These are phyloP conservation scores for Drosophila tropicalis DNA, from an alignment of 1,140 invertebrate genomes.

Conservation along the genomic window DNA sequence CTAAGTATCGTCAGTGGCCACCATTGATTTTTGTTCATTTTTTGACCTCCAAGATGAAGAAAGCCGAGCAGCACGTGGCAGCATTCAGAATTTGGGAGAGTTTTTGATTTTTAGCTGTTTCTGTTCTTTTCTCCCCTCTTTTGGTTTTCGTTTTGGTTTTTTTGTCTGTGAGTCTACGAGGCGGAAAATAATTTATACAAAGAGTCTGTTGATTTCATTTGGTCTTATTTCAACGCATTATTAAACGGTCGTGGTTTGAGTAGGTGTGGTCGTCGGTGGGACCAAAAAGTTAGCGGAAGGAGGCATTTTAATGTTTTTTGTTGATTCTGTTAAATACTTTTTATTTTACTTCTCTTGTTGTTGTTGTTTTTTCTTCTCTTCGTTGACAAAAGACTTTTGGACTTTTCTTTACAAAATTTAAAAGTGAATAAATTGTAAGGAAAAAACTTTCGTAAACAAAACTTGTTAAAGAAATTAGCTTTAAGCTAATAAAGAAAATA, in stretches of 20 bases:
- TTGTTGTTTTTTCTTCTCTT: conserved; percentile 19
- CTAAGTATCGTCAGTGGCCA: conserved; percentile 58
- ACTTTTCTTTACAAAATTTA: conserved; percentile 3
- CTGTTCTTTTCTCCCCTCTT: conserved; percentile 32
- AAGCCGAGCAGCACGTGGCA: conserved; percentile 22
- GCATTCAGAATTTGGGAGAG: conserved; percentile 55
- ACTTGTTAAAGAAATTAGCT: background rate
- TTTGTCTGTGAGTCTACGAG: conserved; percentile 46
- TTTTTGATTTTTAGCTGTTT: conserved; percentile 66
- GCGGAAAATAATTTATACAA: conserved; percentile 79
- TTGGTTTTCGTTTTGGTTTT: conserved; percentile 25
- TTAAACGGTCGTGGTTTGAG: conserved; percentile 40
- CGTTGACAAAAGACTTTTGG: conserved; percentile 18
- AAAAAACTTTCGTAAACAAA: background rate
- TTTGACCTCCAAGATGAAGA: conserved; percentile 58
- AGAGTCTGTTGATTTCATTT: conserved; percentile 64
- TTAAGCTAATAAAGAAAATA: background rate
- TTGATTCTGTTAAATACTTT: conserved; percentile 72
- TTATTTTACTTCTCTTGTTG: conserved; percentile 38
- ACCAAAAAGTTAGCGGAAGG: background rate
- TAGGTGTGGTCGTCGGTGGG: background rate
- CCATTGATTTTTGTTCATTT: conserved; percentile 70
- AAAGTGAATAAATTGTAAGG: background rate
- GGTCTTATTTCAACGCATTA: conserved; percentile 59
- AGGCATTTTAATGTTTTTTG: conserved; percentile 36